Percentiles rank a stretch among this genome's conserved stretches.
These are phyloP conservation scores for Drosophila antonietae DNA, from an alignment of 2,888 invertebrate species.

Conservation along the genomic window DNA sequence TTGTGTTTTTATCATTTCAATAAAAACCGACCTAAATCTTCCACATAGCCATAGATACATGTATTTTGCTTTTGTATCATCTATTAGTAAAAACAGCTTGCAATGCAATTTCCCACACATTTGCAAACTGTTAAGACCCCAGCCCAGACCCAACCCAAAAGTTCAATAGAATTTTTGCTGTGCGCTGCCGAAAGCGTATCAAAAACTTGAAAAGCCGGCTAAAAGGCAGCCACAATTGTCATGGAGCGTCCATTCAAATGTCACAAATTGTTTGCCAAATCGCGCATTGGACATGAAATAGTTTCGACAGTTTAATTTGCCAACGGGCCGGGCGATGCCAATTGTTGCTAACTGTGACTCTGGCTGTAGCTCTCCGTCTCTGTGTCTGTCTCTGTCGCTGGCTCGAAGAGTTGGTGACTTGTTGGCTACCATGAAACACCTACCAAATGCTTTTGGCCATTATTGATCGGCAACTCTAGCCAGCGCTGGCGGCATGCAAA, in stretches of 20 bases:
- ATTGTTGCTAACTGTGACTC: conserved; percentile 50
- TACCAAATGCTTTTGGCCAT: conserved; percentile 69
- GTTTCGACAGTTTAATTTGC: conserved; percentile 84
- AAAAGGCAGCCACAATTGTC: conserved; percentile 74
- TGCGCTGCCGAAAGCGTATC: conserved; percentile 60
- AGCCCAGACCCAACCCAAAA: conserved; percentile 44
- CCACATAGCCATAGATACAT: neutral
- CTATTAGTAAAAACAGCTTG: neutral
- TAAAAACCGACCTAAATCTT: neutral
- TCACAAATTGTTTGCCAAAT: conserved; percentile 83
- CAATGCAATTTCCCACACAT: conserved; percentile 46
- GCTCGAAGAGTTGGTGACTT: conserved; percentile 52
- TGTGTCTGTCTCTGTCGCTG: conserved; percentile 14
- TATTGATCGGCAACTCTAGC: conserved; percentile 66
- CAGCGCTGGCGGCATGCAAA: conserved; percentile 58
- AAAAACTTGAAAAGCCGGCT: conserved; percentile 48
- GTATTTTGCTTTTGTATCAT: neutral
- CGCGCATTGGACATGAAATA: conserved; percentile 82
- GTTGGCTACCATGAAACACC: conserved; percentile 72
- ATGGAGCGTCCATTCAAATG: conserved; percentile 82
- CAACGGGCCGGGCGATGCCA: conserved; percentile 59
- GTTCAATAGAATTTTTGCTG: conserved; percentile 51
- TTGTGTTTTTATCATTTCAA: too few species aligned
- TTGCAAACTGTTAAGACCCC: conserved; percentile 8
- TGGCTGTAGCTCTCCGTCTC: neutral